phyloP scores from a whole-genome alignment of 2,888 invertebrate genomes.

The Phalera bucephala region DNA sequence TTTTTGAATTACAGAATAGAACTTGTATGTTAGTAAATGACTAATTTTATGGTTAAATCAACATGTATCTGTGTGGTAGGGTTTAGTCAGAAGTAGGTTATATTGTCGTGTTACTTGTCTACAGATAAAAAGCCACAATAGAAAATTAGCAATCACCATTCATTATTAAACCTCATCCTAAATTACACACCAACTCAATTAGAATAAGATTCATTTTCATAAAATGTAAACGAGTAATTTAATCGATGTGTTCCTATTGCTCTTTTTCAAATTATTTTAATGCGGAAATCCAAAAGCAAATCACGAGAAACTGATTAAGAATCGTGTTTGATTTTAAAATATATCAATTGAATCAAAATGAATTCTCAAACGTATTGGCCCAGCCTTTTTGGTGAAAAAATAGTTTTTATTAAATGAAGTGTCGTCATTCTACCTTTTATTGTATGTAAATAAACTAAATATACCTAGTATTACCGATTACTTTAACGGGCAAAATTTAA shows the following conservation, averaged over 20 bases:
- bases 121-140: neutral
- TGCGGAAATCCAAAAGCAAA: neutral
- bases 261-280: neutral
- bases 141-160: neutral
- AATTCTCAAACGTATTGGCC: neutral
- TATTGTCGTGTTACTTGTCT: neutral
- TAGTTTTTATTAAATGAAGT: neutral
- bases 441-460: neutral
- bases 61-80: neutral
- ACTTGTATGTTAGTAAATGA: neutral
- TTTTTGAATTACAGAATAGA: neutral
- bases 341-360: neutral
- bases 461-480: slow-evolving; percentile 5
- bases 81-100: neutral
- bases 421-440: neutral
- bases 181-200: too few relatives aligned
- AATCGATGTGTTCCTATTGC: neutral
- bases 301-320: neutral
- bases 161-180: neutral
- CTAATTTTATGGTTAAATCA: neutral
- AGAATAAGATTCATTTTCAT: neutral
- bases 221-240: neutral
- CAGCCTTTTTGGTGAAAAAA: neutral
- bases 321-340: neutral
- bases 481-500: slow-evolving; percentile 26